phyloP scores from a whole-genome alignment of 53 echinoderm and acorn worm genomes.

The Paracentrotus lividus region DNA sequence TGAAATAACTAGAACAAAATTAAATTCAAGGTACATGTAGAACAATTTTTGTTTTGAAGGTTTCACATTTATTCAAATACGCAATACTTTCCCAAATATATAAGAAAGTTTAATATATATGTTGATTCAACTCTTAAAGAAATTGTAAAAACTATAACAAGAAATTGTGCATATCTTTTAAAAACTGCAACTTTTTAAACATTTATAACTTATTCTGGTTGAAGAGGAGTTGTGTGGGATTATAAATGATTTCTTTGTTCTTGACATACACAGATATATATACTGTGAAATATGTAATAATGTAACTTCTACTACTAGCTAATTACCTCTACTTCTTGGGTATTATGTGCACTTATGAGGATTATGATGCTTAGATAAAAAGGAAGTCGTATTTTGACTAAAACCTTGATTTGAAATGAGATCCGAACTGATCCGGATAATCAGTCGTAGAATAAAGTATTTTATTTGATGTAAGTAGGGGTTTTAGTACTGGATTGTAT shows the following conservation, averaged over 20 bases:
- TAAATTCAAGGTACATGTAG: background rate
- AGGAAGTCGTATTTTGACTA: background rate
- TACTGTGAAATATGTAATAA: background rate
- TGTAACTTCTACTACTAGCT: background rate
- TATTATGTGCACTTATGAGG: background rate
- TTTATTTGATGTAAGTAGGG: constrained; percentile 49
- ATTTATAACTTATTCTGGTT: background rate
- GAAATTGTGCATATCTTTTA: background rate
- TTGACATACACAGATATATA: background rate
- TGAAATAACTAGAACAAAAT: background rate
- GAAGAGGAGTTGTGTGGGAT: background rate
- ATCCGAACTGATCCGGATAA: background rate
- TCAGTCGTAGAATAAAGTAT: constrained; percentile 23
- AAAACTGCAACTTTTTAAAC: background rate
- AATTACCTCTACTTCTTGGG: background rate
- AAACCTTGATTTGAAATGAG: constrained; percentile 45
- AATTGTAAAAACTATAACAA: background rate
- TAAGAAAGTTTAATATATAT: background rate
- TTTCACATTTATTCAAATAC: background rate
- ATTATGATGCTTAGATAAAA: background rate
- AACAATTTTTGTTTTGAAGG: background rate
- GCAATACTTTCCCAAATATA: background rate
- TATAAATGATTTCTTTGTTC: background rate
- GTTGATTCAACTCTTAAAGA: background rate
- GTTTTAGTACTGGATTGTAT: constrained; percentile 47